Base-by-base conservation (phyloP, 2,888 invertebrate species). In the Volucella bombylans region DNA sequence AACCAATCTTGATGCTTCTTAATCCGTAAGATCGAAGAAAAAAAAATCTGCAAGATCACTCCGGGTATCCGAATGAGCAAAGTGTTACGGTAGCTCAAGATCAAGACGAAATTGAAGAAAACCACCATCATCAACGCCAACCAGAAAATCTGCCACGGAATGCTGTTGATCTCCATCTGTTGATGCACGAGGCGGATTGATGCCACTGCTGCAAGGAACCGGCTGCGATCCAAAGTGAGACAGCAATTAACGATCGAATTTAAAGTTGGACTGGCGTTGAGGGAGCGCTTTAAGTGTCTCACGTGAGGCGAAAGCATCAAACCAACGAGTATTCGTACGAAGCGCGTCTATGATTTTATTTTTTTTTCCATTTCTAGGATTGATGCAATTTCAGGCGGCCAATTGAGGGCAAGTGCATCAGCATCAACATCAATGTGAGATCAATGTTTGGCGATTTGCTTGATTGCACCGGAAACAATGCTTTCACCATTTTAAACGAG, bases 71-170 rank as follows among this genome's bases (percentile, higher is more conserved):
- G 57, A 59, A 31, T 45, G 52, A 23, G 47, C 55, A 61, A 82
- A 82, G 82, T 82, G 78, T 82, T 82, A 78, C 78, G 68, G 82
- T 78, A 82, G 82, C 82, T 68, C 68, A 64, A 77, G 68, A 82
- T 50, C 39, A 43, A 67, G 41, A 59, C 9, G 4, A n/a, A 15
- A 2, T 47, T 57, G 41, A 57, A 64, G 31, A 38, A 62, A 54
- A 76, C 23, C 55, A 73, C 73, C 73, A 47, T 72, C 78, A 78
- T 73, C 73, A 68, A 15, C 55, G 68, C 50, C 23, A 73, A 78
- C 79, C 64, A 78, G 73, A 82, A 82, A 82, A 78, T 82, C 73
- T 57, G 14, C 52, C 68, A 57, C 57, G 82, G 82, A 78, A 82
- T 82, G 82, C 43, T 64, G 82, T 72, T 77, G 77, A 82, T 76